Evolutionary conservation across 2,797 vertebrate genomes (phyloP).

Genomic region (Malurus leucopterus): DNA sequence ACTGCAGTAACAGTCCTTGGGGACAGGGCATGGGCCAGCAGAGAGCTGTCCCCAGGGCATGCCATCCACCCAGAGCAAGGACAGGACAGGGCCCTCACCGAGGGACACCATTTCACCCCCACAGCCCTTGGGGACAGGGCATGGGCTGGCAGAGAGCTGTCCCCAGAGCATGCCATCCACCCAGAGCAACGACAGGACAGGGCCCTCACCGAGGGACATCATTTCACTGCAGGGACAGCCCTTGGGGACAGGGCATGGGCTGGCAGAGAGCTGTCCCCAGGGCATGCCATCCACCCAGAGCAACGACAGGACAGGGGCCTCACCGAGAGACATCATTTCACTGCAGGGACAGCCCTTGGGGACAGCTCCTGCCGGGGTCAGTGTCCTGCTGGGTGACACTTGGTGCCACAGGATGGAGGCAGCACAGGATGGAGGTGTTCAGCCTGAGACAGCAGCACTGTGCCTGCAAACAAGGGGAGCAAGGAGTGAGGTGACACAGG

Average conservation of each 20-base stretch:
- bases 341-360: not conserved
- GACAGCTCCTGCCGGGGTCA: not conserved
- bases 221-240: not conserved
- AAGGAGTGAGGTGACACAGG: not conserved
- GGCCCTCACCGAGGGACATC: too few relatives aligned
- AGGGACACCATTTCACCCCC: not conserved
- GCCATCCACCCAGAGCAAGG: not conserved
- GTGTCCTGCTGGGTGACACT: not conserved
- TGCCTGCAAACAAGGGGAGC: not conserved
- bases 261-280: not conserved
- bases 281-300: not conserved
- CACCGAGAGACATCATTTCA: not conserved
- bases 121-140: not conserved
- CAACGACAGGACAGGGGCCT: not conserved
- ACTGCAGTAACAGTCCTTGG: too few relatives aligned
- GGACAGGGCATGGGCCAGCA: not conserved
- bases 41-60: not conserved
- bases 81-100: not conserved
- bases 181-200: not conserved
- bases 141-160: not conserved
- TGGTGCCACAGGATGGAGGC: not conserved
- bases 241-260: not conserved
- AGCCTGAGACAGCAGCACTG: accelerated
- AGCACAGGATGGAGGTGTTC: accelerated
- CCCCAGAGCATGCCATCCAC: not conserved